phyloP scores from a whole-genome alignment of 2,797 vertebrate species.

The Oryzias dopingdopingensis region DNA sequence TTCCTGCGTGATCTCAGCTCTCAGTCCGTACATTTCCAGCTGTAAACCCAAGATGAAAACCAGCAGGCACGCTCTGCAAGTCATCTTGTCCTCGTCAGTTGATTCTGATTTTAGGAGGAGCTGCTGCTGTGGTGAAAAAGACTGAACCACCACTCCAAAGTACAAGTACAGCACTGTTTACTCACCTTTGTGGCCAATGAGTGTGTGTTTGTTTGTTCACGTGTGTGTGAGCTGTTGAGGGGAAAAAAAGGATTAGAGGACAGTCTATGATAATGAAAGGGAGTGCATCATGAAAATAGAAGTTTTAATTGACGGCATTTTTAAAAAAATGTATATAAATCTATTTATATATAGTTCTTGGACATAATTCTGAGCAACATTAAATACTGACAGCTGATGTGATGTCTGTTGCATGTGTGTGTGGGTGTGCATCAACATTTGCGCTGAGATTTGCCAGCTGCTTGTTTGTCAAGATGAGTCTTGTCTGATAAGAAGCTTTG shows the following conservation, averaged over 20 bases:
- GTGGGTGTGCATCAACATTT: constrained; percentile 9
- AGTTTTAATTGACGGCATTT: background rate
- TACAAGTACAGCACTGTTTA: constrained; percentile 67
- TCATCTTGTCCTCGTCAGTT: constrained; percentile 56
- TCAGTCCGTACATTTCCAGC: constrained; percentile 34
- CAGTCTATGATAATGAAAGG: background rate
- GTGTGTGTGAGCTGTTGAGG: constrained; percentile 7
- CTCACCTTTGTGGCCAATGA: constrained; percentile 39
- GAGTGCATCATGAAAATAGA: background rate
- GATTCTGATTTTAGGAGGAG: constrained; percentile 18
- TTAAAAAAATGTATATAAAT: background rate
- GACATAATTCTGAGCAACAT: constrained; percentile 26
- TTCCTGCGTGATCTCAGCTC: constrained; percentile 19
- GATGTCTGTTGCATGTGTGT: constrained; percentile 4
- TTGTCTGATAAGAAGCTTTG: constrained; percentile 51
- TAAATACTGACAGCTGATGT: constrained; percentile 37
- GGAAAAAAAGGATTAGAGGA: background rate
- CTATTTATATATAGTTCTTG: too few species aligned
- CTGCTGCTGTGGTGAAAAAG: constrained; percentile 6
- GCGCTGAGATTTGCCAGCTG: constrained; percentile 41
- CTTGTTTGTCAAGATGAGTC: constrained; percentile 41
- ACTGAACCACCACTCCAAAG: constrained; percentile 69
- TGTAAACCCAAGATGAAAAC: constrained; percentile 44
- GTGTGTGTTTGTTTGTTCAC: constrained; percentile 24
- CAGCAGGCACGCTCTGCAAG: constrained; percentile 42